Evolutionary conservation across 2,797 vertebrate species (phyloP).

Genomic region (Xyrichtys novacula): DNA sequence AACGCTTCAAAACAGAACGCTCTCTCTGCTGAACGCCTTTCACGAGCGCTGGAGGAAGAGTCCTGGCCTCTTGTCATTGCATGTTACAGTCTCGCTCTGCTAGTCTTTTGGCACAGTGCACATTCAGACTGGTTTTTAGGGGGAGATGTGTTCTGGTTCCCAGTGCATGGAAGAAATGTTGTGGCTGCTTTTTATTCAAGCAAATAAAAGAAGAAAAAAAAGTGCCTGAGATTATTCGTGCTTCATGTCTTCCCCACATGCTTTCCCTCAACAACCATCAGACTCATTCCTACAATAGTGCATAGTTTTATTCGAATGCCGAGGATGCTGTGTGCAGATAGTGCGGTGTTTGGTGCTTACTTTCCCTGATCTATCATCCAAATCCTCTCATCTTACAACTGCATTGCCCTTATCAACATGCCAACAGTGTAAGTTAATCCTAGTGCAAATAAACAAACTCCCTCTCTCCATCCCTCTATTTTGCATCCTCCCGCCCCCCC

Average conservation of each 20-base stretch:
- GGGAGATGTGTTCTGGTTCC: background rate
- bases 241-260: background rate
- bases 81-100: slow-evolving; percentile 21
- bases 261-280: slow-evolving; percentile 4
- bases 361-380: slow-evolving; percentile 25
- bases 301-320: slow-evolving; percentile 39
- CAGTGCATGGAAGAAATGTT: background rate
- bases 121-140: slow-evolving; percentile 13
- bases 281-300: slow-evolving; percentile 12
- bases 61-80: slow-evolving; percentile 48
- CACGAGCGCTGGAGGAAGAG: slow-evolving; percentile 31
- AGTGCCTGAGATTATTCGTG: slow-evolving; percentile 11
- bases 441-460: slow-evolving; percentile 56
- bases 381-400: slow-evolving; percentile 53
- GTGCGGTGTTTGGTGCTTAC: slow-evolving; percentile 18
- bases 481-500: background rate
- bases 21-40: slow-evolving; percentile 15
- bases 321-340: background rate
- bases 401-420: slow-evolving; percentile 60
- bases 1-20: slow-evolving; percentile 33
- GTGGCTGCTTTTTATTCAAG: background rate
- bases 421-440: slow-evolving; percentile 59
- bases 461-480: slow-evolving; percentile 16
- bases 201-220: background rate
- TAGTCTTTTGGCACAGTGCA: background rate